phyloP scores from a whole-genome alignment of 2,113 vertebrate genomes.

The Fulmarus glacialis region DNA sequence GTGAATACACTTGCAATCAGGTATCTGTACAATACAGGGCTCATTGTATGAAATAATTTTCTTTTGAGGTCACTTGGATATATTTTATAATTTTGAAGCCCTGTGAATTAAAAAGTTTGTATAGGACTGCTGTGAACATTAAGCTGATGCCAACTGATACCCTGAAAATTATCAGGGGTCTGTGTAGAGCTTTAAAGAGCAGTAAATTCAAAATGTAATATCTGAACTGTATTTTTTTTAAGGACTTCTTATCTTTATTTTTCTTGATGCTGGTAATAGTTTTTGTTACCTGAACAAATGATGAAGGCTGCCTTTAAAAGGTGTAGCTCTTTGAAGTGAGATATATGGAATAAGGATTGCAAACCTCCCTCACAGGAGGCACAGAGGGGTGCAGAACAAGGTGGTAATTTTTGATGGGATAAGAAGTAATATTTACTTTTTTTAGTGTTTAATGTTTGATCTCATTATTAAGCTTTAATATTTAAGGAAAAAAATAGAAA shows the following conservation, averaged over 20 bases:
- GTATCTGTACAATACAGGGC: neutral
- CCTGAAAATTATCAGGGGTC: neutral
- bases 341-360: neutral
- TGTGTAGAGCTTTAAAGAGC: neutral
- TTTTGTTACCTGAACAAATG: neutral
- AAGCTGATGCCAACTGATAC: neutral
- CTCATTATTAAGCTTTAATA: neutral
- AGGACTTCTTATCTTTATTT: neutral
- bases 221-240: neutral
- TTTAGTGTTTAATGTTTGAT: neutral
- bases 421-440: neutral
- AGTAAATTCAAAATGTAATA: neutral
- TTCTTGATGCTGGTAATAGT: neutral
- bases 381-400: neutral
- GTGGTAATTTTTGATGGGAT: neutral
- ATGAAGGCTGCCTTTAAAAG: neutral
- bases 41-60: neutral
- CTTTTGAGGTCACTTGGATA: neutral
- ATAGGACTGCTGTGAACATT: neutral
- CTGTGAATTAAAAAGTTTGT: neutral
- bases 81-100: neutral
- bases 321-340: neutral
- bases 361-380: neutral
- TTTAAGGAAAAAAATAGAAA: neutral
- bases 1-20: accelerated